phyloP scores from a whole-genome alignment of 2,113 vertebrate genomes.

The Ptychochromis oligacanthus region DNA sequence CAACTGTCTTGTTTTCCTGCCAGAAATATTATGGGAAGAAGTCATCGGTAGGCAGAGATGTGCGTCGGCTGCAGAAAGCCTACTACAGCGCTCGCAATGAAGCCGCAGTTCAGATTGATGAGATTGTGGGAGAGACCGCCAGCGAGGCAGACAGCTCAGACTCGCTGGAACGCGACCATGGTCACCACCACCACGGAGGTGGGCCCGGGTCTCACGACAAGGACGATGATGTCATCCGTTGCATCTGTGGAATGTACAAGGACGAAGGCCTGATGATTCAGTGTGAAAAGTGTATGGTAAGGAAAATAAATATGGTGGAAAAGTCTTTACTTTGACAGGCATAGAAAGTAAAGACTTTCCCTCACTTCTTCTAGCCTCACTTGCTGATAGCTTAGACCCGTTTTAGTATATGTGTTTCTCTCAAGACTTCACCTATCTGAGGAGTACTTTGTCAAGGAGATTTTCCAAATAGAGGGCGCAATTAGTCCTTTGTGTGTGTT shows the following conservation, averaged over 20 bases:
- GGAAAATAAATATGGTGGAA: neutral
- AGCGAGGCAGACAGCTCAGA: slow-evolving; percentile 99
- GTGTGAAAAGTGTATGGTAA: slow-evolving; percentile 99
- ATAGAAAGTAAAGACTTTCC: neutral
- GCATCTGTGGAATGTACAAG: slow-evolving; percentile 98
- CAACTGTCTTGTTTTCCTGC: neutral
- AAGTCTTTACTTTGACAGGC: neutral
- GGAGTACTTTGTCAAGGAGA: slow-evolving; percentile 19
- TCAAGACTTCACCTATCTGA: neutral
- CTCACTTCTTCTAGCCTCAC: neutral
- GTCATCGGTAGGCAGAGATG: slow-evolving; percentile 89
- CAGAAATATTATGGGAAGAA: slow-evolving; percentile 98
- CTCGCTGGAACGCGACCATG: slow-evolving; percentile 81
- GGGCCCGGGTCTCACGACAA: slow-evolving; percentile 84
- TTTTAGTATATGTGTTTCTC: slow-evolving; percentile 1
- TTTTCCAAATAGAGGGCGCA: slow-evolving; percentile 17
- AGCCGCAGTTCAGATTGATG: slow-evolving; percentile 93
- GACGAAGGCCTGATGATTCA: slow-evolving; percentile 99
- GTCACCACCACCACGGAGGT: slow-evolving; percentile 69
- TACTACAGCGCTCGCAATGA: slow-evolving; percentile 95
- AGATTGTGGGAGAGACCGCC: slow-evolving; percentile 95
- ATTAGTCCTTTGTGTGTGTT: slow-evolving; percentile 8
- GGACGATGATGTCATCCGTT: slow-evolving; percentile 95
- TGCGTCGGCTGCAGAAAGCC: slow-evolving; percentile 92
- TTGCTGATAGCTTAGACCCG: slow-evolving; percentile 6